A percentile compares a stretch with the other conserved stretches of the same genome.
Evolutionary conservation across 2,888 invertebrate species (phyloP).

Genomic region (Volucella inanis): DNA sequence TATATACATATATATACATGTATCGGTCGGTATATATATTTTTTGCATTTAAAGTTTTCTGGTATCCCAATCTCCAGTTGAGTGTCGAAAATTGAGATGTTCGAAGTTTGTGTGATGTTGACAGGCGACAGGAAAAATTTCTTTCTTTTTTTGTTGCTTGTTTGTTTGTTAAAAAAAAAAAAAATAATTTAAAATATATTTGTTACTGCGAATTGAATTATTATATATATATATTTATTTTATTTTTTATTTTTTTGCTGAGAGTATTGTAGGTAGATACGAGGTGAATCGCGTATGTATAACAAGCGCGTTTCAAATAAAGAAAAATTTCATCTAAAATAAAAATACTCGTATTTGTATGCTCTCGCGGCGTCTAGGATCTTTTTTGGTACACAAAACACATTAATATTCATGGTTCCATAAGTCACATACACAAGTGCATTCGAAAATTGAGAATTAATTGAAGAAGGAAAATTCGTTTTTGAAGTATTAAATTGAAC

Average conservation of each 20-base stretch:
- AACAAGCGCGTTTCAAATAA: conserved; percentile 53
- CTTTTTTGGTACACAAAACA: conserved; percentile 65
- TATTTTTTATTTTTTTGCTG: conserved; percentile 8
- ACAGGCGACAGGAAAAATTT: conserved; percentile 44
- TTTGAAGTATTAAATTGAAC: conserved; percentile 49
- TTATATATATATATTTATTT: too few relatives aligned
- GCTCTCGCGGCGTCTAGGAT: conserved; percentile 49
- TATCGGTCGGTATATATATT: conserved; percentile 1
- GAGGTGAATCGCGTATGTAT: conserved; percentile 57
- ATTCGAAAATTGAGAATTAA: conserved; percentile 45
- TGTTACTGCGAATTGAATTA: conserved; percentile 47
- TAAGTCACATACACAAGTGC: conserved; percentile 52
- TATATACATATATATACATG: not conserved
- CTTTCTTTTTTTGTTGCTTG: too few relatives aligned
- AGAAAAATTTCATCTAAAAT: conserved; percentile 54
- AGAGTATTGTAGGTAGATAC: conserved; percentile 54
- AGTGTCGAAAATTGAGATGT: conserved; percentile 52
- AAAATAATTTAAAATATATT: conserved; percentile 62
- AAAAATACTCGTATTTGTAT: conserved; percentile 7
- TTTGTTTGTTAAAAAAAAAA: not conserved
- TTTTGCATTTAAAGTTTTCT: conserved; percentile 50
- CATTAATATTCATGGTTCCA: conserved; percentile 54
- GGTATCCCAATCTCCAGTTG: conserved; percentile 41
- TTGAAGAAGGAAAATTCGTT: conserved; percentile 47
- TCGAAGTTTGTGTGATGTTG: conserved; percentile 45